A percentile compares a stretch with the other conserved stretches of the same genome.
These are phyloP conservation scores for Rhinogobius similis DNA, from an alignment of 2,113 vertebrate species.

Conservation along the genomic window DNA sequence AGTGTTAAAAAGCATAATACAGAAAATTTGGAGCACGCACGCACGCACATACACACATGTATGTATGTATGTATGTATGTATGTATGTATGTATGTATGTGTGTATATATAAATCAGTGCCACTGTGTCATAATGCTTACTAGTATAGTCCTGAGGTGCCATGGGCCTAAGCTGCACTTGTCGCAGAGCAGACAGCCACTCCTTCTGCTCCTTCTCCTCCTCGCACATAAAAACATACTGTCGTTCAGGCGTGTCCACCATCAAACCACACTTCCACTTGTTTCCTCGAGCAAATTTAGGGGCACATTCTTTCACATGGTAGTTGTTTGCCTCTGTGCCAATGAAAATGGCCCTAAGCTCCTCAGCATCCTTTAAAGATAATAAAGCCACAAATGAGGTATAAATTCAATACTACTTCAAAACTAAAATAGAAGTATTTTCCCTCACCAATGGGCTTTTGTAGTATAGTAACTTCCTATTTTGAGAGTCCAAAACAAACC, in stretches of 20 bases:
- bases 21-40: too few relatives aligned
- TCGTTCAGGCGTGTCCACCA: constrained; percentile 80
- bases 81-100: too few relatives aligned
- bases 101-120: too few relatives aligned
- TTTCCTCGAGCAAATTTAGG: constrained; percentile 78
- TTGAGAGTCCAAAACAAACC: constrained; percentile 89
- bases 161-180: constrained; percentile 79
- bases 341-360: constrained; percentile 87
- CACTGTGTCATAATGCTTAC: constrained; percentile 60
- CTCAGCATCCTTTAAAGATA: constrained; percentile 81
- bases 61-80: too few relatives aligned
- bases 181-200: constrained; percentile 85
- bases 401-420: too few relatives aligned
- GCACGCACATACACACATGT: too few relatives aligned
- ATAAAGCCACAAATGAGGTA: constrained; percentile 14
- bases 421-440: background rate
- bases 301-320: constrained; percentile 76
- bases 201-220: constrained; percentile 82
- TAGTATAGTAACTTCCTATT: constrained; percentile 90
- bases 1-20: too few relatives aligned
- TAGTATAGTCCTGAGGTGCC: constrained; percentile 73
- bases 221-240: constrained; percentile 89
- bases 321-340: constrained; percentile 81
- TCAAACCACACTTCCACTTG: constrained; percentile 83
- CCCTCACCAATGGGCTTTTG: constrained; percentile 87